phyloP scores from a whole-genome alignment of 2,797 vertebrate genomes.

The Rhincodon typus region DNA sequence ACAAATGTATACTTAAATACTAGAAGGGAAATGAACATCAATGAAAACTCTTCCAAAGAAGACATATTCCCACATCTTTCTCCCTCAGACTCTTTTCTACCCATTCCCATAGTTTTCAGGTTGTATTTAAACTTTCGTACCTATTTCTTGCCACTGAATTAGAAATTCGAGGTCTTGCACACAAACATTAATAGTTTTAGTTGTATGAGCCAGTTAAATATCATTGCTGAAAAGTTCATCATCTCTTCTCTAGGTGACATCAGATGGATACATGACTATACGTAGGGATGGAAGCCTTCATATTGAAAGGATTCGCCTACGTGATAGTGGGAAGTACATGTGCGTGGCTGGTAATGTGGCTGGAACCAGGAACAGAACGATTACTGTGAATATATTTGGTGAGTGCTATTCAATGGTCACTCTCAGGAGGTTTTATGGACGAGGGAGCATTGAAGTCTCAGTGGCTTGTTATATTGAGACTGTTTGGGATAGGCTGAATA shows the following conservation, averaged over 20 bases:
- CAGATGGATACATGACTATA: constrained; percentile 73
- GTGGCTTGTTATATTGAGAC: too few relatives aligned
- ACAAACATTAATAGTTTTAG: neutral
- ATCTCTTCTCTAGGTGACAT: constrained; percentile 64
- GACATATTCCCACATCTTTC: neutral
- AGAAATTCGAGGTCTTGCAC: neutral
- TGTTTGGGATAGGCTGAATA: neutral
- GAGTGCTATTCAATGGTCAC: constrained; percentile 47
- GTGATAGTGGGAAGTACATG: constrained; percentile 78
- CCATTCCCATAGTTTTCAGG: neutral
- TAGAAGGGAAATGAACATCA: neutral
- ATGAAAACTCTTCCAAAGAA: neutral
- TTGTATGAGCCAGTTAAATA: neutral
- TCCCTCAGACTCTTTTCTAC: neutral
- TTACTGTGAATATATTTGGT: constrained; percentile 75
- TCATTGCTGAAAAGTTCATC: neutral
- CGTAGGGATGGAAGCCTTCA: constrained; percentile 86
- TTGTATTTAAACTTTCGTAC: neutral
- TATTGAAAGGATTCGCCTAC: constrained; percentile 75
- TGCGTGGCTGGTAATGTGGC: constrained; percentile 80
- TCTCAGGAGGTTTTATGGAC: neutral
- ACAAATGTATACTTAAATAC: neutral
- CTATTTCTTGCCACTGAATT: neutral
- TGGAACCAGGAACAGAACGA: constrained; percentile 79
- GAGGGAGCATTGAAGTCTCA: neutral